phyloP scores from a whole-genome alignment of 2,797 vertebrate genomes.

The Mallotus villosus region DNA sequence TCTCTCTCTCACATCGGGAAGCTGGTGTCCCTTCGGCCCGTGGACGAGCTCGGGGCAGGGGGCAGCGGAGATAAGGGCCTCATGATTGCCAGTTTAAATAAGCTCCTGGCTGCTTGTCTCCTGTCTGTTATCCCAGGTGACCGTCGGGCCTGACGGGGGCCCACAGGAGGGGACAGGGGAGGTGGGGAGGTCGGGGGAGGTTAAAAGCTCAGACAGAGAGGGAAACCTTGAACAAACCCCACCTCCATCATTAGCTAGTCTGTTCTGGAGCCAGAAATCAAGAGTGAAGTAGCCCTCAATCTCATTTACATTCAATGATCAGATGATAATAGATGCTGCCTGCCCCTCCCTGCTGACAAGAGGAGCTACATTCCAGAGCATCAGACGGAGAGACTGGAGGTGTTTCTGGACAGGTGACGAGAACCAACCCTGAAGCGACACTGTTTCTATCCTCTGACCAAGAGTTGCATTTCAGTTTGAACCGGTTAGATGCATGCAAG shows the following conservation, averaged over 20 bases:
- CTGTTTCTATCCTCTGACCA: too few species aligned
- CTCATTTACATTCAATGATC: conserved; percentile 12
- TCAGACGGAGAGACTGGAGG: not conserved
- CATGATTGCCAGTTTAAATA: conserved; percentile 15
- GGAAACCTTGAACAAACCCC: not conserved
- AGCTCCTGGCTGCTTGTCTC: not conserved
- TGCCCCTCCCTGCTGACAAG: conserved; percentile 8
- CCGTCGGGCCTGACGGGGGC: not conserved
- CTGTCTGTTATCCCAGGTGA: not conserved
- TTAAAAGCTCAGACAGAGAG: conserved; percentile 10
- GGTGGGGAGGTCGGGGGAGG: conserved; percentile 9
- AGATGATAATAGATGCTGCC: conserved; percentile 8
- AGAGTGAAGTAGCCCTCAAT: conserved; percentile 13
- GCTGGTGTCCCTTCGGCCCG: too few species aligned
- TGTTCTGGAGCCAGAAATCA: not conserved
- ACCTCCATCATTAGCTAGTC: not conserved
- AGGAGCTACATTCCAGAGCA: conserved; percentile 3
- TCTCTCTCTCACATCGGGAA: too few species aligned
- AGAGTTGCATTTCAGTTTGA: not conserved
- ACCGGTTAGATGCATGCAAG: conserved; percentile 40
- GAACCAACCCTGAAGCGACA: too few species aligned
- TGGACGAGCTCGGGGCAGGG: not conserved
- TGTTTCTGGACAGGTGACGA: too few species aligned
- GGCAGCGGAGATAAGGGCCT: conserved; percentile 10
- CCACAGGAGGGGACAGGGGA: conserved; percentile 1